Evolutionary conservation across 2,797 vertebrate genomes (phyloP).

Genomic region (Miichthys miiuy): DNA sequence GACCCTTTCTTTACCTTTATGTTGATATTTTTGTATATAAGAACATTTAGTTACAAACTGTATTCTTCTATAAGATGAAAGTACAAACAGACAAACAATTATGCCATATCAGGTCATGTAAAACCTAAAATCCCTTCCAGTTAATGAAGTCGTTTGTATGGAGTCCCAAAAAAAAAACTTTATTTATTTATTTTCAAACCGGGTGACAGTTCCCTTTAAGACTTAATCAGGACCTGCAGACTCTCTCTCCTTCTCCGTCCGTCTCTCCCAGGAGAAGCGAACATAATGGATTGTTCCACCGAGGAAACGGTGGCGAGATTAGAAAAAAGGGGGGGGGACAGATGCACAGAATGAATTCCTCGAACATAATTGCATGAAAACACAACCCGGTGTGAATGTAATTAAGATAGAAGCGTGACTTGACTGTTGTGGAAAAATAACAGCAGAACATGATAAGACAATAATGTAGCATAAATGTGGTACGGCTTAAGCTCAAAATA

Average conservation of each 20-base stretch:
- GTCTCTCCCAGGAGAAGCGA: constrained; percentile 28
- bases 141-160: neutral
- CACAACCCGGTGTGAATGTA: constrained; percentile 21
- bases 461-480: neutral
- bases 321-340: constrained; percentile 25
- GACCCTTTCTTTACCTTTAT: neutral
- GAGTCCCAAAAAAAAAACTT: neutral
- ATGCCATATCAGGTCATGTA: too few relatives aligned
- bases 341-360: constrained; percentile 49
- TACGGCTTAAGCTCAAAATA: constrained; percentile 2
- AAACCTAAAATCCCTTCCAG: too few relatives aligned
- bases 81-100: too few relatives aligned
- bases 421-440: neutral
- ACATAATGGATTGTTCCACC: constrained; percentile 50
- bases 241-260: constrained; percentile 13
- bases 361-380: constrained; percentile 34
- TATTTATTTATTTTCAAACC: constrained; percentile 27
- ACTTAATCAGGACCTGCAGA: constrained; percentile 59
- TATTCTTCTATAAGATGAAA: too few relatives aligned
- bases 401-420: constrained; percentile 11
- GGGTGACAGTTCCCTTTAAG: constrained; percentile 40
- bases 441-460: neutral
- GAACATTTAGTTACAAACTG: neutral
- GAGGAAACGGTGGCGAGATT: constrained; percentile 53
- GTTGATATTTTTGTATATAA: neutral